Base-by-base conservation (phyloP, 1,140 invertebrate genomes). In the Lucilia cuprina region DNA sequence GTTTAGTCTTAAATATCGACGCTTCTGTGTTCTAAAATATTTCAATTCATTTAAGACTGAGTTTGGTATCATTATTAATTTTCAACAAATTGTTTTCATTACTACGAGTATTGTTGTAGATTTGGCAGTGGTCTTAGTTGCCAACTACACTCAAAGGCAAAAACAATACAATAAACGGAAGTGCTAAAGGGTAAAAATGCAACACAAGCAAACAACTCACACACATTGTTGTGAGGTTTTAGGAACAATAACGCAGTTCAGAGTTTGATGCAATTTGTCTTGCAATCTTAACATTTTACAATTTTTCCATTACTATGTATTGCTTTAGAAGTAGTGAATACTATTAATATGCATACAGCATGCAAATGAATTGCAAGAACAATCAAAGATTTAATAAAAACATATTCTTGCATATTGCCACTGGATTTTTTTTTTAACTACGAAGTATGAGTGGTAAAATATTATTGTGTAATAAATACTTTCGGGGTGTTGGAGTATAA, bases 141-240 rank as follows among this genome's bases (percentile, higher is more conserved):
- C 65, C 50, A 55, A 55, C 50, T 21, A 75, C 74, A 75, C 25
- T 75, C 25, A 30, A 14, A 30, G 74, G 74, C 74, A 30, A 30
- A 14, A 78, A 78, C 35, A 47, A 78, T 35, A 78, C 75, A 78
- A 78, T 78, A 78, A 78, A 78, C 35, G 34, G 75, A 78, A 78
- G 75, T 78, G 75, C 75, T 30, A 80, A 80, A 80, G 77, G 77
- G 41, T 21, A 80, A 50, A 19, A 49, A 25, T 77, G 12, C 74
- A 41, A 41, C 47, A 41, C 17, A 77, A 5, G 30, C 34, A 75
- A 13, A 14, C 5, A n/a, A 77, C 21, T n/a, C 74, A 77, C 25
- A 74, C 25, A 55, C 50, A 12, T 14, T 12, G 50, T 5, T 10
- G 12, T 17, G 3, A 30, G 1, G 25, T 1, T 30, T 3, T 30